These are phyloP conservation scores for Danio choprae DNA, from an alignment of 2,797 vertebrate genomes.

Conservation along the genomic window DNA sequence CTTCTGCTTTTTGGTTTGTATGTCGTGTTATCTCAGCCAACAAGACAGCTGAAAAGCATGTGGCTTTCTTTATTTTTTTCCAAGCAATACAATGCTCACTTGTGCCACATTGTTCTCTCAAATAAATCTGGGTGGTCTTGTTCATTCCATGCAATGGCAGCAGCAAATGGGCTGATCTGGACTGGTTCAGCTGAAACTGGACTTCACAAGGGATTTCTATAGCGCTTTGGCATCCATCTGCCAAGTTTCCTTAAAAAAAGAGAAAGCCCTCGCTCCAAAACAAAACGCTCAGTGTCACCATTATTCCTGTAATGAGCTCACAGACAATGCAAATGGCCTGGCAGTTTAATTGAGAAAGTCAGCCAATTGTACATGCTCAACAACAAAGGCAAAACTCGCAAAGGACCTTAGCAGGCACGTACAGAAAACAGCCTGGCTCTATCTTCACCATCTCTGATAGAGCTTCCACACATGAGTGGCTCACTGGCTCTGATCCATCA, in stretches of 20 bases:
- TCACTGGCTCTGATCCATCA: conserved; percentile 5
- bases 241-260: conserved; percentile 63
- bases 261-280: conserved; percentile 45
- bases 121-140: conserved; percentile 71
- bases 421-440: neutral
- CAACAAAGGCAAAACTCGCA: conserved; percentile 59
- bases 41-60: conserved; percentile 59
- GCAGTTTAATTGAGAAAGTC: conserved; percentile 64
- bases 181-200: conserved; percentile 65
- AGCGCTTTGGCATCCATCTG: conserved; percentile 45
- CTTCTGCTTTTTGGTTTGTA: conserved; percentile 54
- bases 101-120: conserved; percentile 59
- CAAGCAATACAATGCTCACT: conserved; percentile 68
- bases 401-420: neutral
- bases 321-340: conserved; percentile 64
- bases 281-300: conserved; percentile 65
- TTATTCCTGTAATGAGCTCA: conserved; percentile 74
- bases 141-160: conserved; percentile 45
- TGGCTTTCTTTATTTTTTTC: conserved; percentile 52
- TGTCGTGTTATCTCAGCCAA: conserved; percentile 57
- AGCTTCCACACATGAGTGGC: conserved; percentile 17
- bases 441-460: neutral
- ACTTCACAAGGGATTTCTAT: conserved; percentile 64
- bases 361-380: conserved; percentile 67
- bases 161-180: conserved; percentile 61